Evolutionary conservation across 2,888 invertebrate species (phyloP).

Genomic region (Drosophila kuntzei): DNA sequence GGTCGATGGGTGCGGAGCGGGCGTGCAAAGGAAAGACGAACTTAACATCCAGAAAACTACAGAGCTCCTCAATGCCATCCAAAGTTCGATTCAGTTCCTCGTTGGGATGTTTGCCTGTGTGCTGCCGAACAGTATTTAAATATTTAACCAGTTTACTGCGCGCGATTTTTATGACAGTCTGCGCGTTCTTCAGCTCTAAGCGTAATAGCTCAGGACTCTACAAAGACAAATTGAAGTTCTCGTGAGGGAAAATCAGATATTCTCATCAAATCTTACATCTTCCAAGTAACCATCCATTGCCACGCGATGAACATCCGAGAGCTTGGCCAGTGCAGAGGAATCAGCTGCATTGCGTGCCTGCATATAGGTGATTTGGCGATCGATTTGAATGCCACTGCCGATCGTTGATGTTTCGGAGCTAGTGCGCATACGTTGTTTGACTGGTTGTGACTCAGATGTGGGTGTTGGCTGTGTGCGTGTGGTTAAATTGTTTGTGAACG

Average conservation of each 20-base stretch:
- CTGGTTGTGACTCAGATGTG: slow-evolving; percentile 1
- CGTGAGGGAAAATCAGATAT: too few relatives aligned
- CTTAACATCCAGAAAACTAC: slow-evolving; percentile 83
- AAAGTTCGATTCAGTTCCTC: slow-evolving; percentile 84
- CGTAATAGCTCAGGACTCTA: slow-evolving; percentile 85
- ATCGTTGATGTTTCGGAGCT: slow-evolving; percentile 49
- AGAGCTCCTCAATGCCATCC: slow-evolving; percentile 86
- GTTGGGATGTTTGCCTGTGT: slow-evolving; percentile 74
- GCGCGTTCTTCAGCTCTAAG: slow-evolving; percentile 85
- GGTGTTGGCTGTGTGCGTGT: background rate
- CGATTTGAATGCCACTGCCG: slow-evolving; percentile 57
- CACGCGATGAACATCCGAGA: slow-evolving; percentile 73
- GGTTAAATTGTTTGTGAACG: slow-evolving; percentile 49
- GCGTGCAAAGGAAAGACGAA: slow-evolving; percentile 79
- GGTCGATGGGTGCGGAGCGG: slow-evolving; percentile 80
- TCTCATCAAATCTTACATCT: slow-evolving; percentile 76
- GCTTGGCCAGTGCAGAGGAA: slow-evolving; percentile 76
- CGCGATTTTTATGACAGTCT: slow-evolving; percentile 85
- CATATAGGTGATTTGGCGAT: slow-evolving; percentile 75
- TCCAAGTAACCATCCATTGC: slow-evolving; percentile 85
- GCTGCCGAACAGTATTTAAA: slow-evolving; percentile 83
- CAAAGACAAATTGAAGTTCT: background rate
- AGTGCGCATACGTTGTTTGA: slow-evolving; percentile 33
- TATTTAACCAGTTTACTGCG: slow-evolving; percentile 85
- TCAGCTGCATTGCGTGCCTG: slow-evolving; percentile 80